phyloP scores from a whole-genome alignment of 2,797 vertebrate genomes.

The Smutsia gigantea region DNA sequence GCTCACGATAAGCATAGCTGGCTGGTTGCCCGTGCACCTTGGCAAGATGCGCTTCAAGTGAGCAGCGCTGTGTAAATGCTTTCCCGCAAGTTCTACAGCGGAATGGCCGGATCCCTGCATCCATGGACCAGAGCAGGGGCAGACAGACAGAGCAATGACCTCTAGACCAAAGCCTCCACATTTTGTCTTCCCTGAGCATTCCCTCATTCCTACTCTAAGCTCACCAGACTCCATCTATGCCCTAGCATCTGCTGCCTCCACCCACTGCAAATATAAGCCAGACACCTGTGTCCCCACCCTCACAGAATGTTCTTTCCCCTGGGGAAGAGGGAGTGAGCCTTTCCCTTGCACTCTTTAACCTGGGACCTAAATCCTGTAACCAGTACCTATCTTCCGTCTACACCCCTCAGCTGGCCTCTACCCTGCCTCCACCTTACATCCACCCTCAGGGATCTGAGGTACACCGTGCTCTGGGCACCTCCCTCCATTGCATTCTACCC shows the following conservation, averaged over 20 bases:
- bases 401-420: background rate
- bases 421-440: background rate
- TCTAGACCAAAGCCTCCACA: background rate
- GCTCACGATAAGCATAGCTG: slow-evolving; percentile 93
- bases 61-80: slow-evolving; percentile 95
- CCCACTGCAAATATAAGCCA: background rate
- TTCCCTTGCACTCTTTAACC: background rate
- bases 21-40: slow-evolving; percentile 93
- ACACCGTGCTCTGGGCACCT: background rate
- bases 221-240: background rate
- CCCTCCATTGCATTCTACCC: background rate
- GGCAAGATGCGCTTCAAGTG: slow-evolving; percentile 93
- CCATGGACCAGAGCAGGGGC: background rate
- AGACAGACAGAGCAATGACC: background rate
- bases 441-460: background rate
- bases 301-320: background rate
- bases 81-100: slow-evolving; percentile 93
- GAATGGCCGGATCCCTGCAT: slow-evolving; percentile 92
- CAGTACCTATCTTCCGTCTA: background rate
- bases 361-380: background rate
- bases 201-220: background rate
- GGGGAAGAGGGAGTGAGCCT: no score
- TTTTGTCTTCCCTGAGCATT: background rate
- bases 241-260: background rate
- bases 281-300: background rate